Percentiles rank a stretch among this genome's conserved stretches.
Conservation (phyloP, 2,113 vertebrate species). For the Oreotrochilus melanogaster region DNA sequence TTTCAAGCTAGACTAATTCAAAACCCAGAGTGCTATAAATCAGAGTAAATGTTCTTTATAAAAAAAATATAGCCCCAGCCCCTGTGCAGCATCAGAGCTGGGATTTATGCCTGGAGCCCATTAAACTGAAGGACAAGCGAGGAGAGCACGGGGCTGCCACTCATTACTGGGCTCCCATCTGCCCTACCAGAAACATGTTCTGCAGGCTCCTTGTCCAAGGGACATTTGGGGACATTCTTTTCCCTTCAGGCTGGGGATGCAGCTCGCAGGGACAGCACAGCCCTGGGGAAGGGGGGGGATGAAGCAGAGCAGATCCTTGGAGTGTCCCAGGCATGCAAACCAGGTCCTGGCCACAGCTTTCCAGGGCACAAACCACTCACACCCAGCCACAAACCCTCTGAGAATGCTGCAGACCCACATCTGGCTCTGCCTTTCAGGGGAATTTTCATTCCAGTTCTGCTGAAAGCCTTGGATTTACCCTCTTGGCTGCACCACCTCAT, state of each 20-base stretch:
- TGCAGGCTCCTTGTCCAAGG: fast-evolving
- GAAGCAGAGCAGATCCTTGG: background rate
- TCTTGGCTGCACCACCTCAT: background rate
- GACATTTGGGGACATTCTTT: background rate
- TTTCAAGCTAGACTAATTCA: conserved; percentile 74
- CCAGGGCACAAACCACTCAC: background rate
- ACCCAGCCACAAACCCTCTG: fast-evolving
- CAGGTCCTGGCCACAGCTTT: fast-evolving
- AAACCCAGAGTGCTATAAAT: conserved; percentile 70
- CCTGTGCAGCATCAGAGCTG: conserved; percentile 32
- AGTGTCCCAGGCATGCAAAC: fast-evolving
- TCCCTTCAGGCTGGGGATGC: background rate
- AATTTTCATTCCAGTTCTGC: background rate
- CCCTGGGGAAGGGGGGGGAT: background rate
- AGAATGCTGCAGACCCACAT: background rate
- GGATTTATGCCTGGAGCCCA: conserved; percentile 66
- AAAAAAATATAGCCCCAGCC: conserved; percentile 62
- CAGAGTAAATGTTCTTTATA: conserved; percentile 75
- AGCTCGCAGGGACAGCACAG: background rate
- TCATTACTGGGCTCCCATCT: background rate
- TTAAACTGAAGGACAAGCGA: conserved; percentile 61
- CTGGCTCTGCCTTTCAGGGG: no score
- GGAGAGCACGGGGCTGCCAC: conserved; percentile 3
- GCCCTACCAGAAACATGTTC: background rate
- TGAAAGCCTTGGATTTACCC: background rate